Evolutionary conservation across 2,797 vertebrate genomes (phyloP), one percentile per base, ranked within the genome.

Genomic region (Liparis tanakae): DNA sequence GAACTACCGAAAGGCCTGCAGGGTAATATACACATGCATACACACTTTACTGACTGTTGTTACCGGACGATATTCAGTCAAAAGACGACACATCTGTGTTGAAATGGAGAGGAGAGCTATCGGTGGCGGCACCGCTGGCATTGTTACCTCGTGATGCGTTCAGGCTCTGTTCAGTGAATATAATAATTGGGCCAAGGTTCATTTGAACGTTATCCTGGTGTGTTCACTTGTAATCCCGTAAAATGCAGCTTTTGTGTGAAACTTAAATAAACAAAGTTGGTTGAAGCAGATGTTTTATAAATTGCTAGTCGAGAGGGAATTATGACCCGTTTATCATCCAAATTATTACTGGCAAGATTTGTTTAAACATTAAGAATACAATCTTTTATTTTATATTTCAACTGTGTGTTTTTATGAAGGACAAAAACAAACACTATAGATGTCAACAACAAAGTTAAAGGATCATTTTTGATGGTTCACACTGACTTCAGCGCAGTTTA

Each of bases 1-100:
- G 98, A 99, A 62, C 95, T 99, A 44, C 98, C 98, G 1, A 99
- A 99, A 91, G 97, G 98, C 44, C 89, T 99, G 69, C 98, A 99
- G 94, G 98, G 98, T 98, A 89, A 90, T 9, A 36, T 10, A n/a
- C 34, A 6, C 25, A 30, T 30, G 25, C 25, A 30, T 30, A 30
- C 3, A 41, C 39, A 41, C 39, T 46, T 46, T 46, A 18, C 44
- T 46, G 44, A 46, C 15, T 6, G 17, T 44, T 8, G 44, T 46
- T 46, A 18, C 18, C 15, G 15, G 43, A 17, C 43, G 43, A 44
- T 44, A 44, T 17, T 44, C 44, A 46, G 44, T 7, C 17, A 46
- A 44, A 7, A 46, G 17, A 44, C 15, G 2, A 18, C 7, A 46
- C 17, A 46, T 8, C 44, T 46, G 44, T 18, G 44, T 46, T 46